Evolutionary conservation across 2,113 vertebrate genomes (phyloP).

Genomic region (Solenodon paradoxus): DNA sequence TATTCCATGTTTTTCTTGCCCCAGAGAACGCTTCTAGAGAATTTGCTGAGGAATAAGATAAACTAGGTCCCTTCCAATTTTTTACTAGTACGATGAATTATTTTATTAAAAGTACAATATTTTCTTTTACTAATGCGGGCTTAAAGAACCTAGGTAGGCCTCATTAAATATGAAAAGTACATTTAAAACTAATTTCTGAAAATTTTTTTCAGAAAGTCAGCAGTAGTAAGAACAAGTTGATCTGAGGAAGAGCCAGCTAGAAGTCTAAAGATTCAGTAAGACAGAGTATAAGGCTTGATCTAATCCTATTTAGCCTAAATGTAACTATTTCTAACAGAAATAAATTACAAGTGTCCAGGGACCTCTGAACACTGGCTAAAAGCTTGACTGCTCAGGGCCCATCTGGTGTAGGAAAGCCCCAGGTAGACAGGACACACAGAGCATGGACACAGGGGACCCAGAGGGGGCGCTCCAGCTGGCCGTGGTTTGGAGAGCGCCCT

Average conservation of each 20-base stretch:
- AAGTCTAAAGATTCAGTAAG: not conserved
- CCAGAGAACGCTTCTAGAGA: not conserved
- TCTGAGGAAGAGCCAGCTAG: not conserved
- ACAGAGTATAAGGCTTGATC: not conserved
- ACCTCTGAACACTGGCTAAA: not conserved
- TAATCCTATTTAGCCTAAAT: not conserved
- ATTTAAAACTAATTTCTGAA: not conserved
- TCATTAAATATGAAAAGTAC: conserved; percentile 1
- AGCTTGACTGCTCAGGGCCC: not conserved
- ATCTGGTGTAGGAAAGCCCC: not conserved
- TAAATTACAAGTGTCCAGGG: not conserved
- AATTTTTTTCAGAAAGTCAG: not conserved
- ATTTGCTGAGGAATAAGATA: not conserved
- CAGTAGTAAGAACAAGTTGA: not conserved
- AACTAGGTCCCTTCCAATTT: not conserved
- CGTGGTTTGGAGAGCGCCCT: not conserved
- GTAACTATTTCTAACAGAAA: conserved; percentile 14
- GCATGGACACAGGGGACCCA: not conserved
- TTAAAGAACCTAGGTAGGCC: not conserved
- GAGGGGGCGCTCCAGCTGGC: not conserved
- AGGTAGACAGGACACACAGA: not conserved
- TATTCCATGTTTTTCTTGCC: not conserved
- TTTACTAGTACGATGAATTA: conserved; percentile 14
- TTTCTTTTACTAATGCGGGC: not conserved
- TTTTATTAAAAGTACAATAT: conserved; percentile 37